Evolutionary conservation across 2,797 vertebrate genomes (phyloP).

Genomic region (Anguilla marmorata): DNA sequence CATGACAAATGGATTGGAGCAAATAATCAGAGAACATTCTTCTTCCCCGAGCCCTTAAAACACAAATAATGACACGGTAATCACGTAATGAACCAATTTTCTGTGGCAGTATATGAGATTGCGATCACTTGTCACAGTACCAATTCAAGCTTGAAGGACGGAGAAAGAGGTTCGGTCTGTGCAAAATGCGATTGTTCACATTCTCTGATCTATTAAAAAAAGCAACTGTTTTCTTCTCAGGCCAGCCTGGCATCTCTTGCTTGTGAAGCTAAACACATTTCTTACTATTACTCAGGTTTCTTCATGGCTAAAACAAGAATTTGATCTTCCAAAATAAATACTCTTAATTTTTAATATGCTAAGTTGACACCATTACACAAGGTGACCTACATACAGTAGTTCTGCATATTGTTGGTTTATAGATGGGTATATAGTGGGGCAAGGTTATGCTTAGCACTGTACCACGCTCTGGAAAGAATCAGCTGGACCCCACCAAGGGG

Average conservation of each 20-base stretch:
- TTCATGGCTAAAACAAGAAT: background rate
- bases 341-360: background rate
- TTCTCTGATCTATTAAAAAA: constrained; percentile 7
- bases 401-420: background rate
- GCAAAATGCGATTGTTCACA: constrained; percentile 19
- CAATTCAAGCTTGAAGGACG: constrained; percentile 46
- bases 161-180: constrained; percentile 21
- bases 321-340: constrained; percentile 16
- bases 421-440: background rate
- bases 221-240: constrained; percentile 15
- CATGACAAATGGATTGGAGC: constrained; percentile 48
- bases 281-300: background rate
- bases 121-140: constrained; percentile 9
- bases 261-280: background rate
- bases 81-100: constrained; percentile 48
- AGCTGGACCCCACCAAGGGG: background rate
- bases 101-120: constrained; percentile 22
- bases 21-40: constrained; percentile 48
- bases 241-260: background rate
- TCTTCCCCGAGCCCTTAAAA: constrained; percentile 35
- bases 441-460: background rate
- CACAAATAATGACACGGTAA: constrained; percentile 46
- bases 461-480: background rate
- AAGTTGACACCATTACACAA: background rate
- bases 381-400: background rate